Evolutionary conservation across 2,113 vertebrate genomes (phyloP), one percentile per base, ranked within the genome.

Genomic region (Colius striatus): DNA sequence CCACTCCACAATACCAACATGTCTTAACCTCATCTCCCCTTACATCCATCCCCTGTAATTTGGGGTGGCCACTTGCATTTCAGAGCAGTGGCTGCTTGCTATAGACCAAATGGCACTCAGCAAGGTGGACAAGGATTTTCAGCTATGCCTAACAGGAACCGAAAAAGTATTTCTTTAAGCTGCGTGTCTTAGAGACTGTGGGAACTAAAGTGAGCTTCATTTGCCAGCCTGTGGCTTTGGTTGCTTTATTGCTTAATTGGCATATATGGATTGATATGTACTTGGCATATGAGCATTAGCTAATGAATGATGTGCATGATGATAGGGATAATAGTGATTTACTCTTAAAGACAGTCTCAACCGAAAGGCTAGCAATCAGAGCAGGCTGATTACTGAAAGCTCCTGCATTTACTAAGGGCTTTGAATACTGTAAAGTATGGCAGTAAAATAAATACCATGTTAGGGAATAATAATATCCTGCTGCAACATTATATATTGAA

Each of bases 21-120:
- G 5, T 11, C 18, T 34, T 29, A 16, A 47, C 48, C 48, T 36
- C 70, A 48, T 29, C 16, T 70, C 36, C 21, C 12, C 18, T 62
- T 78, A n/a, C 7, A 3, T 54, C 63, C 50, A 17, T 61, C 11
- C 27, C 51, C 25, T 74, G 27, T 54, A 1, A 25, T 80, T 9
- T 70, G n/a, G 30, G 10, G 22, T 81, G 76, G 22, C 55, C 54
- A 48, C 18, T 26, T 29, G 22, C 0, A 0, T 65, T 88, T 85
- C 0, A 0, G 45, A 79, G 41, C 23, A 68, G 23, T 58, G 5
- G 1, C 58, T 34, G 47, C 55, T 47, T 2, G 0, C 54, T 66
- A 0, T 23, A 41, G 65, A 54, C 5, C 0, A 0, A 63, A 50
- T 4, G 3, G 2, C 38, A 17, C 16, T 55, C 15, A 3, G 15